Base-by-base conservation (phyloP, 2,888 invertebrate species). In the Ichneumoninae sp. region DNA sequence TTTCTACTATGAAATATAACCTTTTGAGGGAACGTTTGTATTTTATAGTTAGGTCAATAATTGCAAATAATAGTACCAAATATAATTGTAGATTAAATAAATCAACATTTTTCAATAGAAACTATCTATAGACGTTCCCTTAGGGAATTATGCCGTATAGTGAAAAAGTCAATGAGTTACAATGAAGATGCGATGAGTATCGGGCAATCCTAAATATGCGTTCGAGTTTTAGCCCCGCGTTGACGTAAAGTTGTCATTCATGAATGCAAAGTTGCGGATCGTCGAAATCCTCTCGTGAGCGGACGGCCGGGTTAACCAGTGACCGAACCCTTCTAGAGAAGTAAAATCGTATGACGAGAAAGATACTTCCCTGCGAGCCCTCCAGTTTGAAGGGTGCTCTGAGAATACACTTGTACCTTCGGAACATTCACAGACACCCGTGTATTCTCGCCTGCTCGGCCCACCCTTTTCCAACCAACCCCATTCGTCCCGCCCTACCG, bases 311-410 rank as follows among this genome's bases (percentile, higher is more conserved):
- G 13, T 16, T n/a, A 22, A 52, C 36, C 36, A 16, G 33, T 22
- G 26, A 33, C 22, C 1, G 65, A 30, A 69, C 47, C 68, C 60
- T 69, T 69, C 69, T 60, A 22, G 72, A 57, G 66, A 68, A 75
- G 69, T 47, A n/a, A 62, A 80, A 68, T 75, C 74, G 69, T 22
- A 60, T 62, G 50, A 80, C 69, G 69, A 75, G n/a, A 57, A 80
- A 75, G 75, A 69, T 52, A 66, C 80, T 75, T 69, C 47, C n/a
- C n/a, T 60, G 36, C 50, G 50, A 68, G 50, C 60, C 50, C 80
- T 80, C 50, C 60, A 69, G 57, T 36, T 68, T 80, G 69, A 69
- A 80, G 80, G 75, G 69, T 75, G 36, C 60, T 80, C 69, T 75
- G 69, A 69, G 69, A 75, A 80, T 80, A 69, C 75, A 50, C 74